These are phyloP conservation scores for Nephrotoma appendiculata DNA, from an alignment of 2,888 invertebrate genomes.

Conservation along the genomic window DNA sequence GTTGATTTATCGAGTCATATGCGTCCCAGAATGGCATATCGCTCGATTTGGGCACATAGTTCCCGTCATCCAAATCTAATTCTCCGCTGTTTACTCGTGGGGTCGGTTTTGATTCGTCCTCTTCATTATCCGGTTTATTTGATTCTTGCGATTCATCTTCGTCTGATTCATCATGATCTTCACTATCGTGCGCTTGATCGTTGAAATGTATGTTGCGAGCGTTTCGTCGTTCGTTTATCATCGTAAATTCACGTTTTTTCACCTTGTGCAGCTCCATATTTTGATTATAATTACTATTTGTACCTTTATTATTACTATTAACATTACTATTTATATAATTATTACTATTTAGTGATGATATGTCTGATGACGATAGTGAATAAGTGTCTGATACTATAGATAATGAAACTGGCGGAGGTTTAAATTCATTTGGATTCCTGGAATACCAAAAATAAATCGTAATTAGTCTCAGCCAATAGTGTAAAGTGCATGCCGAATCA, in stretches of 20 bases:
- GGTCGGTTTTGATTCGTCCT: not conserved
- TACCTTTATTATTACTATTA: not conserved
- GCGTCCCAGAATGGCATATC: constrained; percentile 70
- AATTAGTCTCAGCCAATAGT: not conserved
- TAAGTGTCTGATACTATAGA: constrained; percentile 9
- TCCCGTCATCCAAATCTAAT: not conserved
- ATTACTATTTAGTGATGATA: not conserved
- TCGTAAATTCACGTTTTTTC: not conserved
- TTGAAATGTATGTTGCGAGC: not conserved
- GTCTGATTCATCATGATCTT: not conserved
- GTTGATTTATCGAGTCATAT: constrained; percentile 80
- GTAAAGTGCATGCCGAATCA: not conserved
- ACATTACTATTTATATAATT: not conserved
- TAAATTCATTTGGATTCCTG: constrained; percentile 18
- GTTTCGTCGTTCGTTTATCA: not conserved
- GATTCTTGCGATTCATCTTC: not conserved
- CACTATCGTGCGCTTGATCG: not conserved
- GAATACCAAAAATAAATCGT: not conserved
- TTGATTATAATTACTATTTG: constrained; percentile 1
- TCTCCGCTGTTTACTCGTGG: not conserved
- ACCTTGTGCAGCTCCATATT: not conserved
- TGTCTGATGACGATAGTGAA: constrained; percentile 1
- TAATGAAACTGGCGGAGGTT: constrained; percentile 10
- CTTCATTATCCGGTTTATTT: not conserved
- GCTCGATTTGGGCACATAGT: not conserved